These are phyloP conservation scores for Euleptes europaea DNA, from an alignment of 2,113 vertebrate genomes.

Conservation along the genomic window DNA sequence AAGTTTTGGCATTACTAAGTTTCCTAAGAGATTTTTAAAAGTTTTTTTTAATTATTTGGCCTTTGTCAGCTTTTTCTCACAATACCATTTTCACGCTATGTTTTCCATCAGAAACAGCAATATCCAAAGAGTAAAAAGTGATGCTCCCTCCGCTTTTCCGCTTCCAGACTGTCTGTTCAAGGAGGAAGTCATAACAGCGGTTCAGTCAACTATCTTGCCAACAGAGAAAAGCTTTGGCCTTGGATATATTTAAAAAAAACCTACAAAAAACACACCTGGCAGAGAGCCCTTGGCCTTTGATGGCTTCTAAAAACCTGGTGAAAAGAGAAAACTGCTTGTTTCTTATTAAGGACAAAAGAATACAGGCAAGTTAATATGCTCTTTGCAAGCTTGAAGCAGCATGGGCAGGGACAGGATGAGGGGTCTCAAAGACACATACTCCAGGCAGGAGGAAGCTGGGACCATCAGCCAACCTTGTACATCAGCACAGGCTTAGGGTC, in stretches of 20 bases:
- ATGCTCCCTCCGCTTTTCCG: not conserved
- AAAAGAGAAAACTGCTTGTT: not conserved
- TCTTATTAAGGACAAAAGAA: rapidly evolving
- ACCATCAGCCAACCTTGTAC: not conserved
- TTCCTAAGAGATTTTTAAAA: not conserved
- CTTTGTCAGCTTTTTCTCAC: conserved; percentile 23
- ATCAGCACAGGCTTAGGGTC: not conserved
- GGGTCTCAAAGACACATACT: not conserved
- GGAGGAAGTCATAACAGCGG: not conserved
- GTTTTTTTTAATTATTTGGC: conserved; percentile 13
- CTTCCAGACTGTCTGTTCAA: not conserved
- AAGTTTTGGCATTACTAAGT: not conserved
- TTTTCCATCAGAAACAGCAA: not conserved
- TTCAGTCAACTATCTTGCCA: not conserved
- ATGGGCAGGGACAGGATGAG: not conserved
- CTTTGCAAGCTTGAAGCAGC: not conserved
- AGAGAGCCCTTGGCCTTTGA: not conserved
- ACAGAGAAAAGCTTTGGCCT: not conserved
- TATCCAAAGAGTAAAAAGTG: too few species aligned
- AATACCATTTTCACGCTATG: not conserved
- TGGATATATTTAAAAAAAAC: not conserved
- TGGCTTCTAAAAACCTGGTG: not conserved
- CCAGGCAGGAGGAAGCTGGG: conserved; percentile 1
- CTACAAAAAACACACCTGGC: not conserved
- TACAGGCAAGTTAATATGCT: not conserved